Evolutionary conservation across 2,888 invertebrate species (phyloP), one percentile per base, ranked within the genome.

Genomic region (Pyrrhia umbra): DNA sequence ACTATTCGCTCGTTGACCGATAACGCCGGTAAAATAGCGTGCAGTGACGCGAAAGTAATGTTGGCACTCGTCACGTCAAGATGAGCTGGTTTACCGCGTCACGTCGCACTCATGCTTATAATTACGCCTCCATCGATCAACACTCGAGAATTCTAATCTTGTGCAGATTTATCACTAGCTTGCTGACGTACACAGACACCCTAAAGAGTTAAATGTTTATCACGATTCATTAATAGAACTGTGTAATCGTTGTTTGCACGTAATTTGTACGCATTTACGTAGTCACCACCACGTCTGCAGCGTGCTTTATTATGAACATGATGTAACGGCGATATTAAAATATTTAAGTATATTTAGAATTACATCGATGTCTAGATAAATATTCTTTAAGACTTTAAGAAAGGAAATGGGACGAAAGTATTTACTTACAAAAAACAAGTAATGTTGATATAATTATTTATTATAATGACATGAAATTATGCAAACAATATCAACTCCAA

Each of bases 101-200:
- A 88, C 79, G 68, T 72, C 75, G 77, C 80, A 86, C 87, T 90
- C 90, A 91, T 85, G 81, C 84, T 88, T 92, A 91, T 92, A 91
- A 92, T 91, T 90, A 90, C 88, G 82, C 80, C 79, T 77, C 75
- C 77, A 84, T 79, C 76, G 75, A 80, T 79, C 75, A 82, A 84
- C 88, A 89, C 91, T 90, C 86, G 86, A 90, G 52, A 88, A 88
- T 82, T 88, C 84, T 89, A 90, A 89, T 90, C 88, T 88, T 79
- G 78, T 74, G 61, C 81, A 87, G 84, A 91, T 89, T 90, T 88
- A 92, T 92, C 89, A 91, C 81, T 58, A 27, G 72, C 45, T 77
- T 72, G 76, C 83, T 93, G 93, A 94, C 94, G 94, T 91, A 83
- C 77, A 76, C 82, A 67, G 77, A 77, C 80, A 84, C 85, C 84